These are phyloP conservation scores for Pungitius pungitius DNA, from an alignment of 2,113 vertebrate genomes.

Conservation along the genomic window DNA sequence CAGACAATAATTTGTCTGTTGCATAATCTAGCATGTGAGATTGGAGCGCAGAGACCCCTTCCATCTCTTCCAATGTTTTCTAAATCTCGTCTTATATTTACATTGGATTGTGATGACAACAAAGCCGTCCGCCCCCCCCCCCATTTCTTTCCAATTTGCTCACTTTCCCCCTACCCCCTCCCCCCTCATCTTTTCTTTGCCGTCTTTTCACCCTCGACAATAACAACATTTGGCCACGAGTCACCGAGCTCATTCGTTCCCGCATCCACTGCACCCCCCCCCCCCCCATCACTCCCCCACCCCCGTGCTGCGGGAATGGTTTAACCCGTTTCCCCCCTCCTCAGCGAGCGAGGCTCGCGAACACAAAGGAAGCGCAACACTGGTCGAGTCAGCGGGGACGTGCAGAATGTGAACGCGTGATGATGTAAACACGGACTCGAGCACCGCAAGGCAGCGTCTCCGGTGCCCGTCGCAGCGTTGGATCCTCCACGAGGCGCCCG, in stretches of 20 bases:
- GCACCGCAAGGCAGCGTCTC: slow-evolving; percentile 46
- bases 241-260: slow-evolving; percentile 68
- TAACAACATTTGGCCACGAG: slow-evolving; percentile 77
- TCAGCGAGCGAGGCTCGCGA: slow-evolving; percentile 43
- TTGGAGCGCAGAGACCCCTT: too few relatives aligned
- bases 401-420: slow-evolving; percentile 17
- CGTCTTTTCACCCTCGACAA: slow-evolving; percentile 62
- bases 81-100: background rate
- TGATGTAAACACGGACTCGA: slow-evolving; percentile 71
- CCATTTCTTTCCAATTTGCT: background rate
- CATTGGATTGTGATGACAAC: background rate
- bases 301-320: slow-evolving; percentile 63
- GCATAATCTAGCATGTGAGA: slow-evolving; percentile 33
- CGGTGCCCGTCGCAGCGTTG: slow-evolving; percentile 35
- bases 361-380: slow-evolving; percentile 68
- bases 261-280: slow-evolving; percentile 42
- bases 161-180: background rate
- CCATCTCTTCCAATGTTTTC: too few relatives aligned
- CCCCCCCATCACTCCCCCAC: background rate
- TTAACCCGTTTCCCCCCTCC: slow-evolving; percentile 60
- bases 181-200: background rate
- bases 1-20: slow-evolving; percentile 13
- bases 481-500: slow-evolving; percentile 55
- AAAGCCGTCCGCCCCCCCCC: background rate
- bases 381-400: slow-evolving; percentile 17